Evolutionary conservation across 2,113 vertebrate species (phyloP).

Genomic region (Calyptommatus sinebrachiatus): DNA sequence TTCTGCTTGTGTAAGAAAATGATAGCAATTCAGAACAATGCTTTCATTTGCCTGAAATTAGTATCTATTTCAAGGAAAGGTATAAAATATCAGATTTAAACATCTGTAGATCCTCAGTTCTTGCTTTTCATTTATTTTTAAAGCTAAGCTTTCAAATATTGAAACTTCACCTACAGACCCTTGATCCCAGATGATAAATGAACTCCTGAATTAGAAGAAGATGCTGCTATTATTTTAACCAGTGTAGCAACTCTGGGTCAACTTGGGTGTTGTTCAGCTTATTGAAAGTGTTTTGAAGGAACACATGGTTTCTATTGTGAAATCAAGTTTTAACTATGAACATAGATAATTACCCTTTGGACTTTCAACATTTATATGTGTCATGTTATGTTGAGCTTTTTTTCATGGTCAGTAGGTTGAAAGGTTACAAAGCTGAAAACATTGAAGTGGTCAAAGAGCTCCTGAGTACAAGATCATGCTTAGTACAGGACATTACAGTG

Average conservation of each 20-base stretch:
- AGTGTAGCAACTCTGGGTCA: constrained; percentile 78
- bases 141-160: constrained; percentile 72
- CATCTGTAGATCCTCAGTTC: constrained; percentile 47
- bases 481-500: constrained; percentile 52
- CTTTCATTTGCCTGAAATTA: constrained; percentile 50
- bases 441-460: constrained; percentile 59
- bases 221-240: constrained; percentile 82
- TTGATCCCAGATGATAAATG: constrained; percentile 80
- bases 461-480: constrained; percentile 57
- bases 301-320: constrained; percentile 83
- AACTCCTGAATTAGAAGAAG: constrained; percentile 81
- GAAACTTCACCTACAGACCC: constrained; percentile 69
- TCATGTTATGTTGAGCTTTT: constrained; percentile 75
- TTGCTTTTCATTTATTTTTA: constrained; percentile 62
- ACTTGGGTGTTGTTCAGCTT: constrained; percentile 78
- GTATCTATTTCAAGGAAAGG: constrained; percentile 48
- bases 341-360: constrained; percentile 82
- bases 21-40: constrained; percentile 40
- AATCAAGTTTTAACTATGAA: constrained; percentile 82
- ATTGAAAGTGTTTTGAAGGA: constrained; percentile 76
- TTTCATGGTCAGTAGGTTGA: constrained; percentile 80
- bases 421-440: constrained; percentile 78
- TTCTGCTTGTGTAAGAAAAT: constrained; percentile 33
- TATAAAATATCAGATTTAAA: constrained; percentile 61
- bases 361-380: constrained; percentile 83